Evolutionary conservation across 2,113 vertebrate genomes (phyloP).

Genomic region (Xenus cinereus): DNA sequence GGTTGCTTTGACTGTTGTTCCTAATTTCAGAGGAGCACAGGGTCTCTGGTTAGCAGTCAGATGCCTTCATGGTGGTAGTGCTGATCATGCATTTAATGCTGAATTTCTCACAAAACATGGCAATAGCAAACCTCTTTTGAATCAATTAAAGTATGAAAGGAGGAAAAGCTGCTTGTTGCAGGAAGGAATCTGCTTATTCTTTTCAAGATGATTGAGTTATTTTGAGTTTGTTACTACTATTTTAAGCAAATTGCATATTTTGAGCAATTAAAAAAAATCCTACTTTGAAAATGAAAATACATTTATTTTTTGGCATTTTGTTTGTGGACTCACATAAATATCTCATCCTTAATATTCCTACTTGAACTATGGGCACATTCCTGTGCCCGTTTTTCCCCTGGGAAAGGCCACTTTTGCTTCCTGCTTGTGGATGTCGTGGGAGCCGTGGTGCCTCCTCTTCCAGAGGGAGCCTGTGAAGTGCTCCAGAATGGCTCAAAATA

Average conservation of each 20-base stretch:
- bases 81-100: background rate
- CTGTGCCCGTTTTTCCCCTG: background rate
- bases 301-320: background rate
- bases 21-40: background rate
- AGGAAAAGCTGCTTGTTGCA: background rate
- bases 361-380: background rate
- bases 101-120: background rate
- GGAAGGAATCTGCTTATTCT: background rate
- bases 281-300: background rate
- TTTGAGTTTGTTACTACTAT: background rate
- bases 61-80: fast-evolving
- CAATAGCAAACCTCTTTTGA: background rate
- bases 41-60: background rate
- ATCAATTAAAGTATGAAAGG: background rate
- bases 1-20: background rate
- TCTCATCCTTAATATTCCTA: background rate
- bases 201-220: background rate
- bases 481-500: background rate
- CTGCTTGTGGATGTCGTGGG: background rate
- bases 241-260: background rate
- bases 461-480: background rate
- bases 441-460: background rate
- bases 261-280: background rate
- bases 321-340: background rate
- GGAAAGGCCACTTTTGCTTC: background rate